phyloP scores from a whole-genome alignment of 2,797 vertebrate genomes.

The Sebastes diaconus region DNA sequence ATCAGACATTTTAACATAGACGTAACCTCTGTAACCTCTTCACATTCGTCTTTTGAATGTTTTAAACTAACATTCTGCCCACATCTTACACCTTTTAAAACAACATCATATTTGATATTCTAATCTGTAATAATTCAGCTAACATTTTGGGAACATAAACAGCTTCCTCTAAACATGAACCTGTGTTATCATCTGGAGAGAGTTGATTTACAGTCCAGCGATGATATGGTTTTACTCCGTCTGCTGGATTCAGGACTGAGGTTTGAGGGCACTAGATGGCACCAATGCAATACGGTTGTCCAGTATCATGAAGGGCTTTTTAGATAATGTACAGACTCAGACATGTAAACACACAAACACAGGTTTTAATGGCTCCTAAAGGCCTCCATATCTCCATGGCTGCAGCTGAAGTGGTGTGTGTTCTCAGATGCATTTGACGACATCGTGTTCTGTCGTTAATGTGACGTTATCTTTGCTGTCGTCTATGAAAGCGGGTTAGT shows the following conservation, averaged over 20 bases:
- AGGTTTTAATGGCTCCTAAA: neutral
- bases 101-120: neutral
- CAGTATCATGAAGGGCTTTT: neutral
- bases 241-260: conserved; percentile 1
- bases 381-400: conserved; percentile 18
- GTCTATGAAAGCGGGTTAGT: conserved; percentile 16
- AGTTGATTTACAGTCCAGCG: neutral
- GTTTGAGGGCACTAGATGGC: conserved; percentile 76
- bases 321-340: neutral
- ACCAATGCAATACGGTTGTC: conserved; percentile 55
- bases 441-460: conserved; percentile 47
- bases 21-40: too few species aligned
- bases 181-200: neutral
- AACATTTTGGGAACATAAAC: neutral
- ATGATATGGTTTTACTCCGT: neutral
- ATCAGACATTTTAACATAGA: too few species aligned
- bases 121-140: neutral
- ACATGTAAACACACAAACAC: neutral
- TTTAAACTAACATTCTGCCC: too few species aligned
- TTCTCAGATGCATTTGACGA: conserved; percentile 19
- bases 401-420: conserved; percentile 31
- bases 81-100: neutral
- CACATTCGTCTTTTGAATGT: too few species aligned
- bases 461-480: conserved; percentile 53
- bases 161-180: neutral